Evolutionary conservation across 2,888 invertebrate genomes (phyloP).

Genomic region (Mimas tiliae): DNA sequence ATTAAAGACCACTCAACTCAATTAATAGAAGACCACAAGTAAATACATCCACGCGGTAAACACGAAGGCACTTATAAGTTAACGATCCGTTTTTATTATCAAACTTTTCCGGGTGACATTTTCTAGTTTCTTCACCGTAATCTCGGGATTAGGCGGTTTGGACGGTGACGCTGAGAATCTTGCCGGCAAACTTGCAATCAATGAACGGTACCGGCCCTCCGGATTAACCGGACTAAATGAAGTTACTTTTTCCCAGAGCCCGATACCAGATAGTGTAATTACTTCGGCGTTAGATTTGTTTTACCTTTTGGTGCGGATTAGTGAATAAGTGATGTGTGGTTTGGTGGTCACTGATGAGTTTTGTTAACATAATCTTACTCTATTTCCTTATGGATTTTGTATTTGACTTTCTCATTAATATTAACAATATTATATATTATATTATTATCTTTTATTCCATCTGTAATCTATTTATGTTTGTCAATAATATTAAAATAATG

Average conservation of each 20-base stretch:
- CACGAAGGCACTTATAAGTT: conserved; percentile 22
- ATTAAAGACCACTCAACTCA: background rate
- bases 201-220: conserved; percentile 54
- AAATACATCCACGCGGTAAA: background rate
- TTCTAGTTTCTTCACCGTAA: conserved; percentile 53
- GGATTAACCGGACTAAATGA: conserved; percentile 68
- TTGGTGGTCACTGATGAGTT: conserved; percentile 8
- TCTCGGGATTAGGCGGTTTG: conserved; percentile 57
- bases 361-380: conserved; percentile 1
- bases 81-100: conserved; percentile 32
- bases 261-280: conserved; percentile 23
- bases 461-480: background rate
- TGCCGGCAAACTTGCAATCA: conserved; percentile 50
- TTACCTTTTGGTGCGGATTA: conserved; percentile 23
- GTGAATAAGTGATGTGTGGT: conserved; percentile 15
- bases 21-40: background rate
- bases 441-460: background rate
- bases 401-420: background rate
- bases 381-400: background rate
- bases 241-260: conserved; percentile 36
- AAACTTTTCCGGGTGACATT: conserved; percentile 46
- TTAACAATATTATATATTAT: background rate
- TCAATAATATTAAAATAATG: background rate
- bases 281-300: conserved; percentile 18
- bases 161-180: conserved; percentile 44